These are phyloP conservation scores for Laothoe populi DNA, from an alignment of 2,888 invertebrate species.

Conservation along the genomic window DNA sequence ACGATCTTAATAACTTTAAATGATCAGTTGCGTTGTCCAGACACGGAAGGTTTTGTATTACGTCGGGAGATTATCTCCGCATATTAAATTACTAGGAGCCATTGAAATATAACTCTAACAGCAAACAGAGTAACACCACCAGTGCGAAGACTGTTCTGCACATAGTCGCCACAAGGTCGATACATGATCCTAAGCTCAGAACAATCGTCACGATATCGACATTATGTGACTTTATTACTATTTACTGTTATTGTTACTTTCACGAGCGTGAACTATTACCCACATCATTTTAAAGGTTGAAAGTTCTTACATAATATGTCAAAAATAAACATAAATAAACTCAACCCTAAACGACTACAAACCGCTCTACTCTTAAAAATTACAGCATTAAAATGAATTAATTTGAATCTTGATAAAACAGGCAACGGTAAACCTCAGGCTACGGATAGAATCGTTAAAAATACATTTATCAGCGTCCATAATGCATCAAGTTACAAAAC, in stretches of 20 bases:
- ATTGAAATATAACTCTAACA: background rate
- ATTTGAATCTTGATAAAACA: background rate
- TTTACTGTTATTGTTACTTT: slow-evolving; percentile 37
- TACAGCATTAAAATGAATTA: too few species aligned
- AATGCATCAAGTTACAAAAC: slow-evolving; percentile 11
- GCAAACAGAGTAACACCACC: background rate
- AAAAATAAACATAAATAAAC: too few species aligned
- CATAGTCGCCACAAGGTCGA: slow-evolving; percentile 23
- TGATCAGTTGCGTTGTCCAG: background rate
- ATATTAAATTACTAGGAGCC: background rate
- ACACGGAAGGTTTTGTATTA: slow-evolving; percentile 20
- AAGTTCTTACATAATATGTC: background rate
- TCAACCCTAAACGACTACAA: background rate
- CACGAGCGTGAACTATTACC: slow-evolving; percentile 44
- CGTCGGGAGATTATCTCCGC: background rate
- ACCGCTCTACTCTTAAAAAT: background rate
- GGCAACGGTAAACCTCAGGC: slow-evolving; percentile 1
- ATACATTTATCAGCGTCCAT: slow-evolving; percentile 6
- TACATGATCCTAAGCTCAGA: slow-evolving; percentile 25
- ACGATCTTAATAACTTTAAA: slow-evolving; percentile 32
- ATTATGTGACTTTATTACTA: slow-evolving; percentile 44
- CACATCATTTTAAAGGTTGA: background rate
- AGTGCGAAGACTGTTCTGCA: background rate
- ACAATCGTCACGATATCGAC: slow-evolving; percentile 51
- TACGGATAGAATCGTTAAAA: background rate